Conservation (phyloP, 1,140 invertebrate species). For the Lucilia sericata region DNA sequence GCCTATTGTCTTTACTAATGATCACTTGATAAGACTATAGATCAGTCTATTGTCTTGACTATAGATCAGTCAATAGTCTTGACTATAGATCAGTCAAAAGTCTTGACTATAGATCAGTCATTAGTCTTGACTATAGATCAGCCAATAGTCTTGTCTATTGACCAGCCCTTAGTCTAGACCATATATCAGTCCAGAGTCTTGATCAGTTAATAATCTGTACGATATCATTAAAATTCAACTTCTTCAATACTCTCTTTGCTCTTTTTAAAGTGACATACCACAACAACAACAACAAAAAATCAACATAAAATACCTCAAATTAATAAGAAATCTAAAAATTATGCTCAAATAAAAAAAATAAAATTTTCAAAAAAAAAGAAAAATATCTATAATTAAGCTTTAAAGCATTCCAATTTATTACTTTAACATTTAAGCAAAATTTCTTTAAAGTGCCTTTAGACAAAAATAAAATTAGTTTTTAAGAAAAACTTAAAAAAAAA, state of each 20-base stretch:
- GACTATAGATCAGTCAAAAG: no score
- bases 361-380: neutral
- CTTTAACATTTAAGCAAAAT: neutral
- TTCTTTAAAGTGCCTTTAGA: conserved; percentile 43
- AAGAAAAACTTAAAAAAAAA: neutral
- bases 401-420: conserved; percentile 33
- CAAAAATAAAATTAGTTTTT: conserved; percentile 1
- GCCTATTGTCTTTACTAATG: no score
- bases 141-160: no score
- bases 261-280: neutral
- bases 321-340: neutral
- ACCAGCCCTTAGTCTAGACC: no score
- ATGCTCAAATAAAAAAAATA: neutral
- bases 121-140: no score
- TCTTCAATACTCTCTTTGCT: neutral
- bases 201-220: neutral
- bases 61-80: no score
- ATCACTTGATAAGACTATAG: no score
- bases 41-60: no score
- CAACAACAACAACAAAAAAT: neutral
- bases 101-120: no score
- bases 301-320: conserved; percentile 38
- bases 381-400: neutral
- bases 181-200: no score
- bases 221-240: neutral